Evolutionary conservation across 1,140 invertebrate species (phyloP), one percentile per base, ranked within the genome.

Genomic region (Drosophila subpulchrella): DNA sequence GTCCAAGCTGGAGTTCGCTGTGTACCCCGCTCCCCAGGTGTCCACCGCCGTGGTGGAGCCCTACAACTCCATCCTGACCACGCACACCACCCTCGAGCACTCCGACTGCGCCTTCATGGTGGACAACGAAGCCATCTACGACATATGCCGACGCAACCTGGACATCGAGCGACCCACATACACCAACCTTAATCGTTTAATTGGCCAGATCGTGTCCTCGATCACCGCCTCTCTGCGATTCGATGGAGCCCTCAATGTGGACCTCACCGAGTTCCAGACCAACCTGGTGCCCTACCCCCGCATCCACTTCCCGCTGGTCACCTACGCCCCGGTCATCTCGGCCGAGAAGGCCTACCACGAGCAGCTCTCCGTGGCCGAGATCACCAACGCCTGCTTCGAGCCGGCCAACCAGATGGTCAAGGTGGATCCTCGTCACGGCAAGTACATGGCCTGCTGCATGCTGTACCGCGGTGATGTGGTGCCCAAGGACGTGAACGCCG

Each of bases 361-460:
- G 48, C 48, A 50, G 30, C 48, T 50, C n/a, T 50, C 48, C 27
- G 48, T 50, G 30, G 48, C 48, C 48, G 48, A 50, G 48, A 50
- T 50, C 27, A 50, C 48, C 48, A 50, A 50, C 10, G 48, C 48
- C 48, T 50, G 48, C 27, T 50, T 50, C n/a, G 48, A 50, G 30
- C 48, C 48, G n/a, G 48, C 48, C 30, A 50, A 50, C 30, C 48
- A 50, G 30, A 50, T 50, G 48, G 48, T 50, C 27, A 50, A 50
- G 27, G 48, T 50, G 48, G 48, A 50, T n/a, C 48, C 48, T 7
- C 30, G 48, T 4, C 48, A 50, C 48, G 48, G 48, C 48, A 50
- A 50, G 30, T 50, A 50, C 48, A 50, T 50, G 48, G 48, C 48
- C 30, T 50, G 48, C 48, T 50, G 48, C 48, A 50, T 50, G 48